Evolutionary conservation across 2,888 invertebrate genomes (phyloP).

Genomic region (Polydrusus pterygomalis): DNA sequence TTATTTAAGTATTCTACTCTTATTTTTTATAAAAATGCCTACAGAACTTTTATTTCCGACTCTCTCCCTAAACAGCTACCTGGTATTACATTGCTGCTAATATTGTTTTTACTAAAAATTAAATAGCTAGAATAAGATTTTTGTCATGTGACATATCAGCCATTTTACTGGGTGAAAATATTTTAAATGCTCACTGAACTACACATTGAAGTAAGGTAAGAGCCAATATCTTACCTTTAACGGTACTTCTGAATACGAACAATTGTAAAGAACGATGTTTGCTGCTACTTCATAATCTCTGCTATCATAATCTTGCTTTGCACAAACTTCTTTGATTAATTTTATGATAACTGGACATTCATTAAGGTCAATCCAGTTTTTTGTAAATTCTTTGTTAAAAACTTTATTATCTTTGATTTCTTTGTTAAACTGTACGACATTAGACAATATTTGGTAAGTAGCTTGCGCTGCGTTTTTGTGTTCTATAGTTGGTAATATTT

Average conservation of each 20-base stretch:
- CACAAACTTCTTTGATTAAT: slow-evolving; percentile 14
- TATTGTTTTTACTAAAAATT: too few relatives aligned
- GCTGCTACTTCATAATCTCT: neutral
- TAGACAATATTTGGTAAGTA: neutral
- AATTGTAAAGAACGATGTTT: slow-evolving; percentile 1
- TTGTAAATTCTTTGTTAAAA: slow-evolving; percentile 30
- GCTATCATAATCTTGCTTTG: neutral
- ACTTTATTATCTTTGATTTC: slow-evolving; percentile 10
- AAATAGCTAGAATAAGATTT: too few relatives aligned
- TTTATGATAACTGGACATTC: slow-evolving; percentile 4
- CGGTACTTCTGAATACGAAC: slow-evolving; percentile 33
- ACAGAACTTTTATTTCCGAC: too few relatives aligned
- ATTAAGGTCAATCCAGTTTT: slow-evolving; percentile 37
- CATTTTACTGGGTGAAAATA: too few relatives aligned
- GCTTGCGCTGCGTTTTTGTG: neutral
- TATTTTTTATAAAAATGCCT: too few relatives aligned
- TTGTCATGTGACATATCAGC: too few relatives aligned
- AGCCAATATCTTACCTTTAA: slow-evolving; percentile 3
- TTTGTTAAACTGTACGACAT: slow-evolving; percentile 35
- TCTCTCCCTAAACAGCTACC: too few relatives aligned
- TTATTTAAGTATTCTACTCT: too few relatives aligned
- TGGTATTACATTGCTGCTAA: too few relatives aligned
- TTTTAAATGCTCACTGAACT: too few relatives aligned
- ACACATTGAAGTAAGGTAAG: too few relatives aligned
- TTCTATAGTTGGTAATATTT: slow-evolving; percentile 2